Conservation (phyloP, 2,888 invertebrate species). For the Fragum fragum region DNA sequence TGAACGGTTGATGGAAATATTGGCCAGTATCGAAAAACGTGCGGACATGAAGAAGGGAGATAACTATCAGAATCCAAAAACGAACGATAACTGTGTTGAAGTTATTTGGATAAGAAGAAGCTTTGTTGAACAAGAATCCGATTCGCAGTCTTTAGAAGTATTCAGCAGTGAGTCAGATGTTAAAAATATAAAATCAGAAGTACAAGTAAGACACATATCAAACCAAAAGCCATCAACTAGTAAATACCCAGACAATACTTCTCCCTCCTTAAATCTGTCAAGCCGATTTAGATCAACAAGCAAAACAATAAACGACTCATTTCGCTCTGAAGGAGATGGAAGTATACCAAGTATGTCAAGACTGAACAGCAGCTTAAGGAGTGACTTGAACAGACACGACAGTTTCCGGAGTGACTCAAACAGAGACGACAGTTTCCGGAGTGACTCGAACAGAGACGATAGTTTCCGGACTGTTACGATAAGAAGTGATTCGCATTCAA, state of each 20-base stretch:
- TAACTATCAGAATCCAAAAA: slow-evolving; percentile 17
- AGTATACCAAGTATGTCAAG: slow-evolving; percentile 11
- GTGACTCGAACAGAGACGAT: not conserved
- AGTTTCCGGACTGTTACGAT: slow-evolving; percentile 24
- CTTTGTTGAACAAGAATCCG: slow-evolving; percentile 32
- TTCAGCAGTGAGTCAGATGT: slow-evolving; percentile 32
- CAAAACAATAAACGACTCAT: slow-evolving; percentile 57
- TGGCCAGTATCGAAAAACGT: slow-evolving; percentile 4
- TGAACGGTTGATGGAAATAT: slow-evolving; percentile 4
- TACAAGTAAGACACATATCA: slow-evolving; percentile 29
- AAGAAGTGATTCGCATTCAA: slow-evolving; percentile 16
- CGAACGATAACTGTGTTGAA: slow-evolving; percentile 34
- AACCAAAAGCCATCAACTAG: slow-evolving; percentile 33
- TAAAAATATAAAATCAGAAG: slow-evolving; percentile 30
- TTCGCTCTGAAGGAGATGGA: slow-evolving; percentile 38
- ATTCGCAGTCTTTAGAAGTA: slow-evolving; percentile 18
- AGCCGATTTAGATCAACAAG: slow-evolving; percentile 58
- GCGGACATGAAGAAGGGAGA: not conserved
- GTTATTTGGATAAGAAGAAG: slow-evolving; percentile 53
- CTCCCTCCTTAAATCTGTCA: slow-evolving; percentile 16
- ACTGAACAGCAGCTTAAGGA: slow-evolving; percentile 31
- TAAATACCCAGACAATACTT: slow-evolving; percentile 19
- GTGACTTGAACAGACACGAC: slow-evolving; percentile 13
- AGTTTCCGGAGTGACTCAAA: slow-evolving; percentile 28
- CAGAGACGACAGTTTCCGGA: slow-evolving; percentile 30